These are phyloP conservation scores for Daktulosphaira vitifoliae DNA, from an alignment of 1,140 invertebrate genomes.

Conservation along the genomic window DNA sequence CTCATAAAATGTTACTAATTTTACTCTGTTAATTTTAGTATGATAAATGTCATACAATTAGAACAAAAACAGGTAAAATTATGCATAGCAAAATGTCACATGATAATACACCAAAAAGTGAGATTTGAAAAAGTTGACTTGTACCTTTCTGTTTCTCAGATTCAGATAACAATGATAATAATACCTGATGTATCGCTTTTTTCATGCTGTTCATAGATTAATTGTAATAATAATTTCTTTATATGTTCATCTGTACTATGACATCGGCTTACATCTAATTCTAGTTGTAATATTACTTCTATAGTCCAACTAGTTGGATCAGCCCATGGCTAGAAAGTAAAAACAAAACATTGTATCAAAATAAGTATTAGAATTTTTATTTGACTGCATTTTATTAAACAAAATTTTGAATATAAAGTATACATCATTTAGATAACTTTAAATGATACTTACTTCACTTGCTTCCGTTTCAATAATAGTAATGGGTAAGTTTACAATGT, in stretches of 20 bases:
- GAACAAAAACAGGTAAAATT: too few species aligned
- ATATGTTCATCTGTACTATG: conserved; percentile 11
- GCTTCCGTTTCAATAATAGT: conserved; percentile 41
- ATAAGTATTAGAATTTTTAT: not conserved
- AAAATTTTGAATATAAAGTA: too few species aligned
- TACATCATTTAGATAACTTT: not conserved
- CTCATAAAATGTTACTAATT: too few species aligned
- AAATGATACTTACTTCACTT: conserved; percentile 37
- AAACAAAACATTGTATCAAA: not conserved
- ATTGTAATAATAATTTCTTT: conserved; percentile 2
- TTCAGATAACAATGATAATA: too few species aligned
- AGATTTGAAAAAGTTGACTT: too few species aligned
- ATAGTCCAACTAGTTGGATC: conserved; percentile 40
- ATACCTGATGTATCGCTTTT: conserved; percentile 7
- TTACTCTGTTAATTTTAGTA: too few species aligned
- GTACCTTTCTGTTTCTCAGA: too few species aligned
- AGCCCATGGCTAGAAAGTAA: conserved; percentile 37
- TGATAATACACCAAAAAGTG: too few species aligned
- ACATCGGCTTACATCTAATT: conserved; percentile 38
- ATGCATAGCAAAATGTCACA: too few species aligned
- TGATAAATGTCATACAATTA: too few species aligned
- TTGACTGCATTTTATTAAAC: too few species aligned
- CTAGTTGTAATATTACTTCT: conserved; percentile 44
- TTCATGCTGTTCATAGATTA: conserved; percentile 15
- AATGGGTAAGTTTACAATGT: conserved; percentile 40